Base-by-base conservation (phyloP, 2,113 vertebrate species). In the Toxostoma redivivum region DNA sequence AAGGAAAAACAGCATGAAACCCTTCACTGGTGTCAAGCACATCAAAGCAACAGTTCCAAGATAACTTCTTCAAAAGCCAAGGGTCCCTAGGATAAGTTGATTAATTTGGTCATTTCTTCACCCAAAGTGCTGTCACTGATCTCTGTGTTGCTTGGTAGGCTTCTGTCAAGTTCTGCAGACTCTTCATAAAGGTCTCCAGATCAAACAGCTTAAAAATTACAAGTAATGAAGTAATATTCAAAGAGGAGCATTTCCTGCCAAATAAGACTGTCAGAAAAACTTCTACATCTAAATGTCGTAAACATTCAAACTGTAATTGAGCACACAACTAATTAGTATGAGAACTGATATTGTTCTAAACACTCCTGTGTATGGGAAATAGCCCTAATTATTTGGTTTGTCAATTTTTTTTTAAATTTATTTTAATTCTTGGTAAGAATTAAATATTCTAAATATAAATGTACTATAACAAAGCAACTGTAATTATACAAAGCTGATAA, bases 31-130 rank as follows among this genome's bases (percentile, higher is more conserved):
- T 58, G 35, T 48, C 35, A 92, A 76, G 45, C 15, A 47, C 2
- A 20, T 10, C 0, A 3, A 69, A 90, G 20, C 53, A 89, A 72
- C 33, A n/a, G 42, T 21, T 58, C 5, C 38, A 54, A 86, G 56
- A 30, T 28, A 61, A 56, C 47, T 73, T 61, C 33, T 74, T 71
- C 54, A 70, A 81, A 92, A 81, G 35, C 42, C 67, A 77, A 0
- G 2, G 10, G 31, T 74, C 31, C 31, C 31, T 38, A 30, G 18
- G 31, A 23, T 18, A 57, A 79, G 8, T 30, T 42, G 40, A 42
- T 42, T 69, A 30, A 83, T 80, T 80, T 77, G 64, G 56, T 33
- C 11, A 70, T 73, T 90, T 92, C 71, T 80, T 65, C 79, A 82
- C 42, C 45, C 18, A 12, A 30, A 73, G 25, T 48, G 53, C 28